Evolutionary conservation across 2,888 invertebrate genomes (phyloP), one percentile per base, ranked within the genome.

Genomic region (Eretmocerus hayati): DNA sequence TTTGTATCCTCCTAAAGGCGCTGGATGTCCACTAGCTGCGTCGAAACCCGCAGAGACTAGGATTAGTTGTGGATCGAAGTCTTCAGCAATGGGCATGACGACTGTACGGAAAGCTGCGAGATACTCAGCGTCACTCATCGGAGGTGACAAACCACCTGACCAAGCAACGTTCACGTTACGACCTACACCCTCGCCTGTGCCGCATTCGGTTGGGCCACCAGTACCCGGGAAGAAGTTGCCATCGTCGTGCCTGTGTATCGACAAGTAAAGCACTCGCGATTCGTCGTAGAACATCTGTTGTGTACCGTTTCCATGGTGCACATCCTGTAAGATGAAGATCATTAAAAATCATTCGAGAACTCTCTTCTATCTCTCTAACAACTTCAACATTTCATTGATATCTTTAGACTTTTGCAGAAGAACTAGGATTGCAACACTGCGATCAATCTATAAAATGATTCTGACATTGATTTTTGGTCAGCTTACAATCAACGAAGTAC

Each of bases 161-260:
- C 95, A 99, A 6, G 96, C 90, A 52, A 99, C 81, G 76, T 99
- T 99, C 36, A 99, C 90, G 72, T 91, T 96, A 77, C 83, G 94
- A 45, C 97, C 97, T 53, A 87, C 75, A 2, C 94, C 96, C 53
- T 87, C 80, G 54, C 90, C 92, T 9, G 83, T 80, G 51, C 96
- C 96, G 73, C 91, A 90, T 81, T 95, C 97, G 45, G 82, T 83
- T 35, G 91, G 90, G 40, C 91, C 91, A 50, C 99, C 99, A 3
- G 99, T 99, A 56, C 97, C 99, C n/a, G 97, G 97, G 78, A 97
- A 97, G 77, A 97, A 97, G 75, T 96, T 96, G 26, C 97, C 99
- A 72, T 95, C 93, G 79, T 99, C 99, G 78, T 99, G 97, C 61
- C 99, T 87, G 79, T 99, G 99, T 69, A 99, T 84, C 60, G 95